These are phyloP conservation scores for Burhinus oedicnemus DNA, from an alignment of 2,113 vertebrate genomes.

Conservation along the genomic window DNA sequence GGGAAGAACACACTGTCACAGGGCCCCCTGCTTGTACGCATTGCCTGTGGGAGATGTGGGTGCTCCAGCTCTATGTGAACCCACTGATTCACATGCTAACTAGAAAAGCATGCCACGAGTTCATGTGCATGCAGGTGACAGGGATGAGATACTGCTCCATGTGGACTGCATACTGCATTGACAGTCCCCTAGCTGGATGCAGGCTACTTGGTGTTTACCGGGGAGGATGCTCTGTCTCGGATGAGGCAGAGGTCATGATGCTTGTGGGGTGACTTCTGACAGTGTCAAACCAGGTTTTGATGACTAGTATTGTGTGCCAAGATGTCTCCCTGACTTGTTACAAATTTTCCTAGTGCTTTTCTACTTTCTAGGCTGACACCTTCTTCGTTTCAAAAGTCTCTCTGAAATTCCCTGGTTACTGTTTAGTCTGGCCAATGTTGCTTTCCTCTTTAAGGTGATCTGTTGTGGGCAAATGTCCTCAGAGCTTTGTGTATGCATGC, in stretches of 20 bases:
- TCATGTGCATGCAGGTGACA: fast-evolving
- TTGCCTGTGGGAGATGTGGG: neutral
- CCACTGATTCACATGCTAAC: fast-evolving
- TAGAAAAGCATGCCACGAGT: neutral
- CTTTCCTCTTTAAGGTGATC: neutral
- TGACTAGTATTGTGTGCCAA: neutral
- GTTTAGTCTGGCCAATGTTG: neutral
- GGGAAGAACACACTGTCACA: too few relatives aligned
- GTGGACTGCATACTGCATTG: neutral
- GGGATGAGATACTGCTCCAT: neutral
- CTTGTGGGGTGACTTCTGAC: neutral
- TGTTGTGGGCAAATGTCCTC: neutral
- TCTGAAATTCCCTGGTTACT: neutral
- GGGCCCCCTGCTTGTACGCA: neutral
- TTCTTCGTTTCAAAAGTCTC: neutral
- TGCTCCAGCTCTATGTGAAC: neutral
- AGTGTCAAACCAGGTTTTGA: neutral
- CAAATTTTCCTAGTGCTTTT: neutral
- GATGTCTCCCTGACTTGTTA: neutral
- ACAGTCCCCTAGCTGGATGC: neutral
- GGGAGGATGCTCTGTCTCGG: neutral
- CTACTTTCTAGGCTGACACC: neutral
- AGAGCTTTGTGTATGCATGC: neutral
- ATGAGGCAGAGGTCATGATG: neutral
- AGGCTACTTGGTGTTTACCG: neutral